Percentiles rank a stretch among this genome's conserved stretches.
These are phyloP conservation scores for Stegana nigrithorax DNA, from an alignment of 2,888 invertebrate genomes.

Conservation along the genomic window DNA sequence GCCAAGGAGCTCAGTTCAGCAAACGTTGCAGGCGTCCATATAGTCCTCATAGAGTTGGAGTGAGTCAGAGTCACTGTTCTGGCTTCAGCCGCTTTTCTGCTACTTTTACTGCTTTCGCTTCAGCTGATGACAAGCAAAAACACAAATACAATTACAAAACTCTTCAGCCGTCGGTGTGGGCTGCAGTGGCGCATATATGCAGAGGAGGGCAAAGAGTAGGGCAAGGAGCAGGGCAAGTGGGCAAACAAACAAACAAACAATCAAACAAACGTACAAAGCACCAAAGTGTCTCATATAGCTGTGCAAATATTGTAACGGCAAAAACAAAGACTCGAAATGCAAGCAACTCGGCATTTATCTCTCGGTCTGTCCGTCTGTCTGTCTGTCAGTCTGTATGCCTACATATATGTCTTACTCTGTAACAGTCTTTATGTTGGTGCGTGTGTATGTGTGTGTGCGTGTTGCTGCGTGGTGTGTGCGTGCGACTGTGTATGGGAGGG, in stretches of 20 bases:
- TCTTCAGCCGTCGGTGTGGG: conserved; percentile 38
- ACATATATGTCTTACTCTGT: too few species aligned
- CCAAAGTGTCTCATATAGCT: conserved; percentile 28
- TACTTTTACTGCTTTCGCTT: background rate
- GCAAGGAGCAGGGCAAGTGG: conserved; percentile 19
- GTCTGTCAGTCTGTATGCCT: too few species aligned
- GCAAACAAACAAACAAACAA: conserved; percentile 10
- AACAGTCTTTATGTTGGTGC: too few species aligned
- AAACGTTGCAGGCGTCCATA: too few species aligned
- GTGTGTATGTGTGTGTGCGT: conserved; percentile 18
- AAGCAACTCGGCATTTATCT: too few species aligned
- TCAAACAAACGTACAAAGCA: background rate
- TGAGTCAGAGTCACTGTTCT: conserved; percentile 18
- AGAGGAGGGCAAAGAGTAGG: conserved; percentile 50
- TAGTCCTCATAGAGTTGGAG: background rate
- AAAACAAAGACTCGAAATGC: conserved; percentile 49
- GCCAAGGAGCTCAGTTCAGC: too few species aligned
- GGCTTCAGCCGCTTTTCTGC: background rate
- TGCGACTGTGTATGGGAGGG: too few species aligned
- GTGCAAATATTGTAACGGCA: conserved; percentile 55
- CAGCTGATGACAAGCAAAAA: conserved; percentile 58
- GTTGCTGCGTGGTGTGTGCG: conserved; percentile 26
- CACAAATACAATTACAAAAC: conserved; percentile 61
- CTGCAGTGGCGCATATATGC: conserved; percentile 39
- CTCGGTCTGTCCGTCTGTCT: too few species aligned